phyloP scores from a whole-genome alignment of 2,888 invertebrate species.

The Drosophila mayaguana region DNA sequence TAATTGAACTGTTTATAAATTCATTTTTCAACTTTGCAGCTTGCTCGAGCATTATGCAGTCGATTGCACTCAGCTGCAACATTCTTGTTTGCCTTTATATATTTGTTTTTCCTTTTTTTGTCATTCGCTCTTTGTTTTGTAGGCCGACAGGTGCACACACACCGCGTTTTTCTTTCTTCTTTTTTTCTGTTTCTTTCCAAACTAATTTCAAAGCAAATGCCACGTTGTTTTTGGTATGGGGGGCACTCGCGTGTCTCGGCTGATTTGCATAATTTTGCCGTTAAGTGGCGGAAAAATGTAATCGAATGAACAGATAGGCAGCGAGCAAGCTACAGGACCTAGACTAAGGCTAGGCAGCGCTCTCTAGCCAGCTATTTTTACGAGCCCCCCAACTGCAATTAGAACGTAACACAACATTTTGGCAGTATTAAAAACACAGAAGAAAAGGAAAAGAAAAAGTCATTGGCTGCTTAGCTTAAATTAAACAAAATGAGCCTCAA shows the following conservation, averaged over 20 bases:
- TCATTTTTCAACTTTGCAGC: neutral
- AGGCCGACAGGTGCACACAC: constrained; percentile 69
- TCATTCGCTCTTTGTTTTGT: constrained; percentile 24
- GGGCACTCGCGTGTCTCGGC: constrained; percentile 54
- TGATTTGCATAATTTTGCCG: constrained; percentile 75
- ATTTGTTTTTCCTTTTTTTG: neutral
- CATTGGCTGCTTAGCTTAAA: constrained; percentile 20
- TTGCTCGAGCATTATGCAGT: constrained; percentile 5
- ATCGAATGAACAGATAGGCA: constrained; percentile 75
- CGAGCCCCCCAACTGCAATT: constrained; percentile 52
- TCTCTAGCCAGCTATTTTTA: constrained; percentile 44
- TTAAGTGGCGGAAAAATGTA: constrained; percentile 81
- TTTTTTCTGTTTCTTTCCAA: constrained; percentile 28
- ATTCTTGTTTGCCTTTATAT: neutral
- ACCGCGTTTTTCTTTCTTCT: constrained; percentile 32
- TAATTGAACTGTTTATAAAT: neutral
- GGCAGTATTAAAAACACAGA: neutral
- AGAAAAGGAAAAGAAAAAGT: neutral
- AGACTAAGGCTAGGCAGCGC: constrained; percentile 19
- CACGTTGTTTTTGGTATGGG: constrained; percentile 34
- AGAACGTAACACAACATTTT: constrained; percentile 39
- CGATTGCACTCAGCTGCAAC: constrained; percentile 1
- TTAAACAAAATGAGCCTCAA: constrained; percentile 25
- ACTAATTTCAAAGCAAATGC: constrained; percentile 76
- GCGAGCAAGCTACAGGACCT: neutral